Evolutionary conservation across 1,140 invertebrate genomes (phyloP).

Genomic region (Luehdorfia chinensis): DNA sequence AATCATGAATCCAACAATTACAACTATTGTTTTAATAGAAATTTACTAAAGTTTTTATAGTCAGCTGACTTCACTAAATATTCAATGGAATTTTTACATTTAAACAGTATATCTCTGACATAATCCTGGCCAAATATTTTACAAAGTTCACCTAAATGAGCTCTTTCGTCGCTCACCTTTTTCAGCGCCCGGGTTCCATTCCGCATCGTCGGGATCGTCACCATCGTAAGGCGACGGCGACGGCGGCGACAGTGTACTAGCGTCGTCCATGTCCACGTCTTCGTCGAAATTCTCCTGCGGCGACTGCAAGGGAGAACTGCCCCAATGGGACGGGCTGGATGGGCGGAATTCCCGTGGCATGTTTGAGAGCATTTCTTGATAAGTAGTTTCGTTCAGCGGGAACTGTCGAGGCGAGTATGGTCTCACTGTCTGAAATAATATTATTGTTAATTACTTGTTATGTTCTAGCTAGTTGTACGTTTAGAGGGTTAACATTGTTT

Average conservation of each 20-base stretch:
- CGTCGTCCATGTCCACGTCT: conserved; percentile 36
- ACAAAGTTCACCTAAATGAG: conserved; percentile 44
- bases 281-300: conserved; percentile 4
- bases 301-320: conserved; percentile 25
- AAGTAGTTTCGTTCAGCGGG: conserved; percentile 84
- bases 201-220: conserved; percentile 89
- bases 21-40: too few relatives aligned
- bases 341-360: conserved; percentile 81
- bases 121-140: too few relatives aligned
- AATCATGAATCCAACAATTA: too few relatives aligned
- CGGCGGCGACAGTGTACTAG: conserved; percentile 48
- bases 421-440: conserved; percentile 63
- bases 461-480: too few relatives aligned
- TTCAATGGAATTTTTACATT: too few relatives aligned
- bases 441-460: conserved; percentile 6
- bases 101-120: too few relatives aligned
- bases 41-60: too few relatives aligned
- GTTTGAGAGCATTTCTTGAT: conserved; percentile 82
- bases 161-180: conserved; percentile 43
- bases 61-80: too few relatives aligned
- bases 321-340: conserved; percentile 41
- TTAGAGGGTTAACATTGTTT: too few relatives aligned
- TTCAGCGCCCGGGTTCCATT: conserved; percentile 79
- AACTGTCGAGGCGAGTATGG: conserved; percentile 87
- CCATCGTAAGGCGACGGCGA: conserved; percentile 61